Evolutionary conservation across 1,140 invertebrate genomes (phyloP), one percentile per base, ranked within the genome.

Genomic region (Heliconius eleuchia): DNA sequence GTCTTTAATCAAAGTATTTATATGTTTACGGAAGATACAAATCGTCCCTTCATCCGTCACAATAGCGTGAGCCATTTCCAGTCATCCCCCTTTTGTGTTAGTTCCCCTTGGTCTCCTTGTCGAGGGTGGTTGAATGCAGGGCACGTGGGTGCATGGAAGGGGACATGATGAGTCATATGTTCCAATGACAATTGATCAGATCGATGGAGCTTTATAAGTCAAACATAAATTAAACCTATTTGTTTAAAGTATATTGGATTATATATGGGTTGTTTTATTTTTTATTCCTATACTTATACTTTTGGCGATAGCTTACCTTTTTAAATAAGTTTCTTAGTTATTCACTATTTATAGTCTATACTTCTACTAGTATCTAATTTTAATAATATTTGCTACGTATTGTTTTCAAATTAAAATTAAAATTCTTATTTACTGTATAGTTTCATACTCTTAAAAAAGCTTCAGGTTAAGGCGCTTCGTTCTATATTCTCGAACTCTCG

Each of bases 41-140:
- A 30, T 87, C 87, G 86, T 88, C 91, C 91, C 88, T 85, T 73
- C 78, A 77, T 87, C 83, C 87, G 84, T 82, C 79, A 93, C 92
- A 94, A 94, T 92, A 87, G 91, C 90, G 87, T 89, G 89, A 88
- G 87, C 91, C 89, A 89, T 92, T 91, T 92, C 87, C 88, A 91
- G 88, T 85, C 88, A 87, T 91, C 90, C 92, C 89, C 90, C 89
- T 89, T 93, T 93, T 89, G 88, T 92, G 91, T 91, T 89, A 87
- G 89, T 91, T 87, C 42, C 91, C 90, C 89, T 88, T 85, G 84
- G 84, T 84, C 90, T 89, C 87, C 87, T 92, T 92, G 89, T 89
- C 88, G 87, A 86, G 77, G 84, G 86, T 7, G 90, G 89, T 87
- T 72, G 80, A 81, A 85, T 82, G 86, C 84, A 81, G 83, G 84